phyloP scores from a whole-genome alignment of 2,797 vertebrate genomes.

The Sebastes kiyomatsui region DNA sequence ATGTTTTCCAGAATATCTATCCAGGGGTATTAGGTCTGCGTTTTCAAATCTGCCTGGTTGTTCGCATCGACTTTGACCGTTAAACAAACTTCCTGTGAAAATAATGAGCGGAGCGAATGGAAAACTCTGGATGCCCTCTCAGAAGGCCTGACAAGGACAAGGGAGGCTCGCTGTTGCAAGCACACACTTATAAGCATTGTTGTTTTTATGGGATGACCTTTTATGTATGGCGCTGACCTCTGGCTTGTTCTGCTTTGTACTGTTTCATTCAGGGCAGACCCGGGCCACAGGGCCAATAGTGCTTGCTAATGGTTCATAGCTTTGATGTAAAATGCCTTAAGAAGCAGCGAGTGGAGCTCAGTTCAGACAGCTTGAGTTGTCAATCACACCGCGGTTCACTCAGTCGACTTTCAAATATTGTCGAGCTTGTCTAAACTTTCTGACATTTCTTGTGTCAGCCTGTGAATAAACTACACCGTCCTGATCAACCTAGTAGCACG shows the following conservation, averaged over 20 bases:
- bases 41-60: slow-evolving; percentile 66
- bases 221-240: slow-evolving; percentile 57
- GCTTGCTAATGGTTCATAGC: background rate
- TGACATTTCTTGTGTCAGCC: background rate
- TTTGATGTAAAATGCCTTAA: slow-evolving; percentile 20
- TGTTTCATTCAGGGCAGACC: slow-evolving; percentile 24
- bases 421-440: background rate
- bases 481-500: background rate
- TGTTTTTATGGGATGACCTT: slow-evolving; percentile 61
- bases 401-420: background rate
- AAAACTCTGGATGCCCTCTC: slow-evolving; percentile 56
- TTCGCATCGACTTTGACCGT: slow-evolving; percentile 47
- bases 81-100: slow-evolving; percentile 79
- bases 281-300: background rate
- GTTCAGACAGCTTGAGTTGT: background rate
- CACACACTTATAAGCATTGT: slow-evolving; percentile 39
- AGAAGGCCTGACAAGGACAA: slow-evolving; percentile 52
- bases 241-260: slow-evolving; percentile 34
- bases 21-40: slow-evolving; percentile 65
- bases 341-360: background rate
- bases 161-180: slow-evolving; percentile 21
- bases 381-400: background rate
- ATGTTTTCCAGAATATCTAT: slow-evolving; percentile 78
- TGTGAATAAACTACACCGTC: background rate
- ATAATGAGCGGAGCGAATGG: slow-evolving; percentile 72